These are phyloP conservation scores for Ardeotis arabs DNA, from an alignment of 2,113 vertebrate species.

Conservation along the genomic window DNA sequence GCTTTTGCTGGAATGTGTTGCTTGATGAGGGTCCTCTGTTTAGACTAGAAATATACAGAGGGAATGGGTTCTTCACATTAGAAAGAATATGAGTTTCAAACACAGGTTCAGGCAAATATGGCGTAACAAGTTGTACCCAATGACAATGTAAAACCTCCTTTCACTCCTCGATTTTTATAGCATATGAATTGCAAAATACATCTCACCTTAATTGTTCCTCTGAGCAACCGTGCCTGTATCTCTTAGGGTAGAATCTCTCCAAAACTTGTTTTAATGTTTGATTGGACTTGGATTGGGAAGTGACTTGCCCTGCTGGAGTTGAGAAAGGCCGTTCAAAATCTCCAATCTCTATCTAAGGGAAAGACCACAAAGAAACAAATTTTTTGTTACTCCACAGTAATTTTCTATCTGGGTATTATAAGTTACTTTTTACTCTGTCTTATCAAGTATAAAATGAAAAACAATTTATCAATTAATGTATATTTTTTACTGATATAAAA, in stretches of 20 bases:
- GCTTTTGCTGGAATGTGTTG: neutral
- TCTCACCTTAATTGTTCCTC: constrained; percentile 92
- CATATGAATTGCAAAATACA: neutral
- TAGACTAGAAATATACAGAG: neutral
- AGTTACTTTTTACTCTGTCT: neutral
- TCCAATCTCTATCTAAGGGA: constrained; percentile 88
- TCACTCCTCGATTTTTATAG: neutral
- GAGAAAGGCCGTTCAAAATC: constrained; percentile 94
- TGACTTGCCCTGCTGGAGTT: constrained; percentile 77
- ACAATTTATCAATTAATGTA: neutral
- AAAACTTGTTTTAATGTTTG: constrained; percentile 92
- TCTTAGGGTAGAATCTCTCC: constrained; percentile 93
- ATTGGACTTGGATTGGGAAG: constrained; percentile 84
- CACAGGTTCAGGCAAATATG: neutral
- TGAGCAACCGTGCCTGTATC: constrained; percentile 84
- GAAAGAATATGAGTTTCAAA: neutral
- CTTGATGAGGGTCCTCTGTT: neutral
- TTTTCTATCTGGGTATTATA: neutral
- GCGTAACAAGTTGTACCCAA: neutral
- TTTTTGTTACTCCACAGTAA: neutral
- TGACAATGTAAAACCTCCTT: neutral
- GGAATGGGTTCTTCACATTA: neutral
- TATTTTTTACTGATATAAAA: neutral
- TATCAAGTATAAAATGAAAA: neutral
- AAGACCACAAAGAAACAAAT: neutral